phyloP scores from a whole-genome alignment of 2,113 vertebrate genomes.

The Ochotona curzoniae region DNA sequence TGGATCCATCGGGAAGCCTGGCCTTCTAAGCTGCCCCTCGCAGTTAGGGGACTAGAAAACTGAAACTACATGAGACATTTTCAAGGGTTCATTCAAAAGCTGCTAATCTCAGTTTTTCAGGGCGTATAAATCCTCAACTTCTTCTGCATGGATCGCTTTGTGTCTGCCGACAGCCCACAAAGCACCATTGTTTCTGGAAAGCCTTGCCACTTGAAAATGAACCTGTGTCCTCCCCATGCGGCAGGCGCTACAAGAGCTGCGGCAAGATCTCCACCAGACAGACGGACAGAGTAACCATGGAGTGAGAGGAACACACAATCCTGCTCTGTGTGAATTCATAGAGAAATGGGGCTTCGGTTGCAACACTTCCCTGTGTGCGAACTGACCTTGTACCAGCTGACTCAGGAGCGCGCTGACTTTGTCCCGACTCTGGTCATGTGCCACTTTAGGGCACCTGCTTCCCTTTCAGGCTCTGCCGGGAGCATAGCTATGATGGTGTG shows the following conservation, averaged over 20 bases:
- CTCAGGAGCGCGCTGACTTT: constrained; percentile 35
- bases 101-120: constrained; percentile 28
- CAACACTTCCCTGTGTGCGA: constrained; percentile 66
- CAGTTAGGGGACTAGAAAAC: not conserved
- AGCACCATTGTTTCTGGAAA: constrained; percentile 67
- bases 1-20: not conserved
- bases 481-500: constrained; percentile 11
- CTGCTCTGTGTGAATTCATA: constrained; percentile 65
- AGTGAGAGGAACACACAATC: constrained; percentile 61
- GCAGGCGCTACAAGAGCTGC: constrained; percentile 50
- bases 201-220: constrained; percentile 50
- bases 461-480: not conserved
- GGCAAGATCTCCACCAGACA: constrained; percentile 53
- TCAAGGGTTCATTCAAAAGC: constrained; percentile 8
- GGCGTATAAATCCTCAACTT: not conserved
- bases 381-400: constrained; percentile 65
- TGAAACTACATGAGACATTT: constrained; percentile 10
- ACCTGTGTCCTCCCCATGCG: constrained; percentile 56
- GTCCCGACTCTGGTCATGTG: constrained; percentile 4
- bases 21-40: not conserved
- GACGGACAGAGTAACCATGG: constrained; percentile 40
- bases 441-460: not conserved
- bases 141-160: constrained; percentile 61
- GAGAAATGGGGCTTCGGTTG: constrained; percentile 68
- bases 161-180: constrained; percentile 58